These are phyloP conservation scores for Dicycla oo DNA, from an alignment of 2,888 invertebrate genomes.

Conservation along the genomic window DNA sequence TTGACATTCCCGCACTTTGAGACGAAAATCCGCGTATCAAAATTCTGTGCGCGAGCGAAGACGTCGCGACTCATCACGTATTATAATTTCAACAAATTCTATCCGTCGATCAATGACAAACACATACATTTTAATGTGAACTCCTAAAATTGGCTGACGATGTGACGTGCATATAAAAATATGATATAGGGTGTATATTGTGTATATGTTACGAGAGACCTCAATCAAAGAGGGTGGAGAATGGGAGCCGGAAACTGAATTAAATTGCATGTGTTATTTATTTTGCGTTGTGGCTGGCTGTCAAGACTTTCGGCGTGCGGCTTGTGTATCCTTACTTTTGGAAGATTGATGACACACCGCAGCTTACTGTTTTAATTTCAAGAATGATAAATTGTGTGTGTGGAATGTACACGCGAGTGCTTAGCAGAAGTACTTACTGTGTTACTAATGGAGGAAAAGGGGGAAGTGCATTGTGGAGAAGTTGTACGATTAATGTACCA, in stretches of 20 bases:
- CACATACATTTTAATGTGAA: slow-evolving; percentile 36
- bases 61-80: slow-evolving; percentile 41
- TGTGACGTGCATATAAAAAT: slow-evolving; percentile 37
- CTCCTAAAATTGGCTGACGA: slow-evolving; percentile 30
- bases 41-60: slow-evolving; percentile 37
- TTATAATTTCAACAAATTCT: slow-evolving; percentile 59
- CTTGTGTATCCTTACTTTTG: slow-evolving; percentile 48
- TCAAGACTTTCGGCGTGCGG: slow-evolving; percentile 34
- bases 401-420: slow-evolving; percentile 39
- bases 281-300: slow-evolving; percentile 47
- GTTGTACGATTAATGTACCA: slow-evolving; percentile 31
- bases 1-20: slow-evolving; percentile 36
- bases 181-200: slow-evolving; percentile 19
- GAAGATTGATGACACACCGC: slow-evolving; percentile 53
- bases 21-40: slow-evolving; percentile 48
- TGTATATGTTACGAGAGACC: slow-evolving; percentile 36
- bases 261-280: slow-evolving; percentile 57
- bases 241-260: slow-evolving; percentile 27
- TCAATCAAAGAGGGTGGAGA: slow-evolving; percentile 26
- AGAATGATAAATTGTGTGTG: slow-evolving; percentile 54
- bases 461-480: slow-evolving; percentile 31
- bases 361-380: slow-evolving; percentile 61
- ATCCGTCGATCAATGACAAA: slow-evolving; percentile 53
- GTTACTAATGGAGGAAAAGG: slow-evolving; percentile 41
- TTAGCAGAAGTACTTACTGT: slow-evolving; percentile 30